phyloP scores from a whole-genome alignment of 2,888 invertebrate genomes.

The Pterobdella sp. region DNA sequence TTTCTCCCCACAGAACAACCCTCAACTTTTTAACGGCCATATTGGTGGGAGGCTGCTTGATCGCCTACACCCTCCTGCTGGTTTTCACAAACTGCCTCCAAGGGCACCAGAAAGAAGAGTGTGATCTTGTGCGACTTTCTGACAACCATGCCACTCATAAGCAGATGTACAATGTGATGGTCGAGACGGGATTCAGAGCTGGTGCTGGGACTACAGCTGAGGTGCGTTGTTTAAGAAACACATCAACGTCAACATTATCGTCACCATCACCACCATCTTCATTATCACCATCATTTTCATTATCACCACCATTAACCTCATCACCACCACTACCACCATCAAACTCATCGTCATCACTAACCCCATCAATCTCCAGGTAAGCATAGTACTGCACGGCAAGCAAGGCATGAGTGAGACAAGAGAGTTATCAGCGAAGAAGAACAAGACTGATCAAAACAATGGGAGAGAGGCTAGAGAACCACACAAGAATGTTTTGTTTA shows the following conservation, averaged over 20 bases:
- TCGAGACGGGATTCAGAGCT: constrained; percentile 48
- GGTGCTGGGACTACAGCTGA: constrained; percentile 50
- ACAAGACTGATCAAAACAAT: neutral
- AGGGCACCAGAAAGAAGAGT: constrained; percentile 42
- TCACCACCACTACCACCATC: neutral
- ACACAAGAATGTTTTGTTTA: constrained; percentile 41
- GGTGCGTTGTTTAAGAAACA: constrained; percentile 37
- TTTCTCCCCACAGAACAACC: constrained; percentile 39
- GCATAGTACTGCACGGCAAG: constrained; percentile 51
- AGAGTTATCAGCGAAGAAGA: constrained; percentile 43
- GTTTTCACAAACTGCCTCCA: constrained; percentile 42
- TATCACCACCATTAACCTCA: too few relatives aligned
- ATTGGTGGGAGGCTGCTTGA: constrained; percentile 40
- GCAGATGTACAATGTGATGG: constrained; percentile 47
- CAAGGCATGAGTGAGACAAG: constrained; percentile 51
- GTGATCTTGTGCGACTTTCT: constrained; percentile 42
- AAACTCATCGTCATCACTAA: neutral
- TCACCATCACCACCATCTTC: too few relatives aligned
- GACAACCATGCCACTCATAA: constrained; percentile 46
- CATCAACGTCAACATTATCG: neutral
- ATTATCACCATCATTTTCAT: too few relatives aligned
- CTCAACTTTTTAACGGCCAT: constrained; percentile 43
- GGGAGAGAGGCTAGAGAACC: neutral
- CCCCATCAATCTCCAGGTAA: constrained; percentile 43
- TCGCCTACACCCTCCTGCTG: constrained; percentile 43